Evolutionary conservation across 1,140 invertebrate genomes (phyloP).

Genomic region (Drosophila jambulina): DNA sequence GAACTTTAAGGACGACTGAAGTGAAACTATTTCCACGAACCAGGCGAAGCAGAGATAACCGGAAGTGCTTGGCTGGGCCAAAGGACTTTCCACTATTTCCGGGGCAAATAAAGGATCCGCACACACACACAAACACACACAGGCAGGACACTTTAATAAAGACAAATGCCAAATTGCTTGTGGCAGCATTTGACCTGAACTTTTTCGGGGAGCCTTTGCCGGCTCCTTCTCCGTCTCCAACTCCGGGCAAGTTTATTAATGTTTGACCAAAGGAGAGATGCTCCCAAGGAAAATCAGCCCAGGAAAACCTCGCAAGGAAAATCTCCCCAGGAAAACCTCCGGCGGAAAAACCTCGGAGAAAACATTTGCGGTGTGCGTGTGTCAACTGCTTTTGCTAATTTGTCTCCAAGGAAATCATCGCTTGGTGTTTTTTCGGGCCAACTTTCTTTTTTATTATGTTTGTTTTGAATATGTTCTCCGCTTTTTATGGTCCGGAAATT

Average conservation of each 20-base stretch:
- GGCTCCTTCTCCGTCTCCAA: neutral
- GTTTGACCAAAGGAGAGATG: constrained; percentile 37
- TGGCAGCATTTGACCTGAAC: constrained; percentile 53
- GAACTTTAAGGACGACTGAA: neutral
- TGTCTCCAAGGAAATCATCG: constrained; percentile 80
- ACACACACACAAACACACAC: neutral
- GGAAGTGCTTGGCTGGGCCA: neutral
- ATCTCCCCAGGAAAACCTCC: constrained; percentile 1
- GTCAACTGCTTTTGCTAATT: constrained; percentile 71
- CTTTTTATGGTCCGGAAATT: constrained; percentile 40
- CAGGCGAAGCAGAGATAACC: neutral
- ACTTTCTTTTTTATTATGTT: constrained; percentile 55
- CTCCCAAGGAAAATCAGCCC: neutral
- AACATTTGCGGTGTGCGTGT: constrained; percentile 47
- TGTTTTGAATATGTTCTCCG: constrained; percentile 65
- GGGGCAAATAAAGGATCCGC: constrained; percentile 10
- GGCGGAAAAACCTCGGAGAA: constrained; percentile 21
- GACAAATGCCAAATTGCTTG: constrained; percentile 71
- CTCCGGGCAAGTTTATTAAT: constrained; percentile 63
- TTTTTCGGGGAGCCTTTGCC: neutral
- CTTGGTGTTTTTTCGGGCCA: constrained; percentile 27
- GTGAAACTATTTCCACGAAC: neutral
- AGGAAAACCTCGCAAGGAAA: no score
- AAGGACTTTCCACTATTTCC: constrained; percentile 16
- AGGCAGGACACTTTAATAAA: constrained; percentile 53